Conservation (phyloP, 1,140 invertebrate species). For the Saccostrea cuccullata region DNA sequence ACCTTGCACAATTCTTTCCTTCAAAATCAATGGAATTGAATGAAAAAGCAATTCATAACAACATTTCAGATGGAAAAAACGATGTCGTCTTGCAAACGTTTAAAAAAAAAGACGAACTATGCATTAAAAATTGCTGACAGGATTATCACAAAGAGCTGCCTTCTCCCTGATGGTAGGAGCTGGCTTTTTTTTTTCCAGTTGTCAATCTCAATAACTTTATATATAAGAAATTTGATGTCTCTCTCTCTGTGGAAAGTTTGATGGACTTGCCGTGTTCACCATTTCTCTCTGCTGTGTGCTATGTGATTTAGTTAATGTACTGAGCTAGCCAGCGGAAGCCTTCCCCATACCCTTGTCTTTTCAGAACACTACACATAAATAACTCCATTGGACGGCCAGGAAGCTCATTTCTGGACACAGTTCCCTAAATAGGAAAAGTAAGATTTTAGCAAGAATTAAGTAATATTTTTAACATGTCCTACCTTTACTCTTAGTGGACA, state of each 20-base stretch:
- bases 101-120: neutral
- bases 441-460: neutral
- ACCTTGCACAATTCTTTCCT: neutral
- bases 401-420: conserved; percentile 91
- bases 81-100: neutral
- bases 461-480: neutral
- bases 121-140: neutral
- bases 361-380: conserved; percentile 99
- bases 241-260: conserved; percentile 16
- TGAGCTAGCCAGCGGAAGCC: conserved; percentile 98
- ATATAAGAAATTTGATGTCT: conserved; percentile 3
- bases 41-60: neutral
- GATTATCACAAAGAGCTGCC: conserved; percentile 35
- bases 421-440: conserved; percentile 85
- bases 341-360: conserved; percentile 99
- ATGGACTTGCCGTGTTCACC: neutral
- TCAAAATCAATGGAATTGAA: neutral
- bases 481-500: no score
- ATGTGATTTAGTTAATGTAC: conserved; percentile 73
- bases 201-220: conserved; percentile 7
- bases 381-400: conserved; percentile 97
- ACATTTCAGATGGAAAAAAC: neutral
- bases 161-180: conserved; percentile 1
- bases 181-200: neutral
- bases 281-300: neutral